Evolutionary conservation across 2,888 invertebrate species (phyloP), one percentile per base, ranked within the genome.

Genomic region (Dryocosmus kuriphilus): DNA sequence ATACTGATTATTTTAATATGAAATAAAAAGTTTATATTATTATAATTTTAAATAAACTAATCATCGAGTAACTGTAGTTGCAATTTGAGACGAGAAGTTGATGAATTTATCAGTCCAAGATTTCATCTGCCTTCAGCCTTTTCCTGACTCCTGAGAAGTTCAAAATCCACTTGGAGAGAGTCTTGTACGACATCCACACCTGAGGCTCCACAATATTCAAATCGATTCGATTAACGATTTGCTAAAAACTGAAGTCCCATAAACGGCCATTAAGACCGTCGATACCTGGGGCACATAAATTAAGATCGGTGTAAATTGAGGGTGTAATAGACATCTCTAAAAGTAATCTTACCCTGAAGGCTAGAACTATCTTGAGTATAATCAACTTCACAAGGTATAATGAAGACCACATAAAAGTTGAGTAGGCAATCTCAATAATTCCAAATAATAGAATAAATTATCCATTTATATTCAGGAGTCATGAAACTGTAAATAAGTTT

Each of bases 191-290:
- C 24, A 24, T 57, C 11, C 9, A 57, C 24, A 35, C 65, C 65
- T 24, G 38, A n/a, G 71, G 71, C 71, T 41, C 16, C 19, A 30
- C 19, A 19, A 71, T 71, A 51, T 71, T 71, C 71, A 71, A 71
- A 71, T 71, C 46, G 30, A 32, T 71, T 71, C 46, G 46, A 51
- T 71, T 46, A 71, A 51, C 35, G 35, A 63, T 63, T 63, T 63
- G 35, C 46, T 71, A 30, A 51, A 71, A 71, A 32, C 51, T 71
- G 22, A 51, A 51, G 30, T 51, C 46, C 8, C 30, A 71, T 71
- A 30, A 51, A 71, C 32, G 2, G 30, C 19, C 51, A 71, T 71
- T 71, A 71, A 51, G 1, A 51, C 27, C 30, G 16, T 22, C 19
- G 30, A 51, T 51, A 51, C 32, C 30, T 19, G 2, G 41, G 46